Evolutionary conservation across 1,140 invertebrate genomes (phyloP).

Genomic region (Ostrea edulis): DNA sequence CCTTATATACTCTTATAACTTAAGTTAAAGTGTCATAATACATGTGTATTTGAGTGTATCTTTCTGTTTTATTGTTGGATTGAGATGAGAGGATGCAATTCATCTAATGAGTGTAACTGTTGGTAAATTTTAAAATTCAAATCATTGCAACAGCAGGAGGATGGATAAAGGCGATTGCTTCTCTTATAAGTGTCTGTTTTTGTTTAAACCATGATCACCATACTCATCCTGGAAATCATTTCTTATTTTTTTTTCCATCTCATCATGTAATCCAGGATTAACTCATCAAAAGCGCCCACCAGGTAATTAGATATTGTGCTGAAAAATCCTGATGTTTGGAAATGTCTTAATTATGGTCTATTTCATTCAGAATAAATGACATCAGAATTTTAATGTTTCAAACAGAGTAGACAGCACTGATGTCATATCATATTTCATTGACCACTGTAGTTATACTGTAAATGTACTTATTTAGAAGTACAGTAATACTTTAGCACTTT

Average conservation of each 20-base stretch:
- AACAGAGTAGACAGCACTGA: neutral
- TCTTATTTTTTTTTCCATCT: neutral
- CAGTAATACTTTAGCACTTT: too few species aligned
- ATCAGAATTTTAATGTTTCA: slow-evolving; percentile 17
- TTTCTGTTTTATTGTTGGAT: neutral
- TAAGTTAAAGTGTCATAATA: too few species aligned
- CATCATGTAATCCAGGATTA: slow-evolving; percentile 21
- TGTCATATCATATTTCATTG: neutral
- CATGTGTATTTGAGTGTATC: neutral
- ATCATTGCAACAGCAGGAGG: neutral
- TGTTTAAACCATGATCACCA: neutral
- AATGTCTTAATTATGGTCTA: neutral
- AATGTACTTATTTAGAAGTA: too few species aligned
- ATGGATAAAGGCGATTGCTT: neutral
- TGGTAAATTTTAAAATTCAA: neutral
- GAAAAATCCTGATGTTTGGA: slow-evolving; percentile 1
- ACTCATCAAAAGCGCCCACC: slow-evolving; percentile 28
- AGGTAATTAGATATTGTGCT: slow-evolving; percentile 7
- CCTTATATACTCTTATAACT: too few species aligned
- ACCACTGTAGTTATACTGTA: neutral
- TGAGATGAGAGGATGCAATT: neutral
- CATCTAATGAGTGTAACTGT: too few species aligned
- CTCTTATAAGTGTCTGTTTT: neutral
- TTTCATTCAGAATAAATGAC: neutral
- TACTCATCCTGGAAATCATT: neutral